Conservation (phyloP, 1,140 invertebrate species). For the Leucophenga varia region DNA sequence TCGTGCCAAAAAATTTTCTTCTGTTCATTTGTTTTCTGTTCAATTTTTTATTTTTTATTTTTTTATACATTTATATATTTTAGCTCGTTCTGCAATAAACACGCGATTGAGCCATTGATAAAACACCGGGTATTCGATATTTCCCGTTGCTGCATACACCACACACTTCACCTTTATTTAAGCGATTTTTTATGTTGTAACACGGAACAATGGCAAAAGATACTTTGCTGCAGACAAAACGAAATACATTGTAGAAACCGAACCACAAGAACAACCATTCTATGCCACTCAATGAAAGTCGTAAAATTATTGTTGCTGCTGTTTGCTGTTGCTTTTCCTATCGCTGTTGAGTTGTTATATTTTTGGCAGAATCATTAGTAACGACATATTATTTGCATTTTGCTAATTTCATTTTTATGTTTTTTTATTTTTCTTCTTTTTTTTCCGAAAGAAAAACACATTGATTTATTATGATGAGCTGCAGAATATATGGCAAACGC, state of each 20-base stretch:
- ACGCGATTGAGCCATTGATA: constrained; percentile 52
- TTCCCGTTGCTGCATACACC: constrained; percentile 25
- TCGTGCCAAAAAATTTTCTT: constrained; percentile 28
- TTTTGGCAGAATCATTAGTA: constrained; percentile 38
- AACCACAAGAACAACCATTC: too few species aligned
- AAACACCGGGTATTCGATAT: constrained; percentile 52
- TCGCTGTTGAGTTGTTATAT: constrained; percentile 15
- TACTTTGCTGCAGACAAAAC: too few species aligned
- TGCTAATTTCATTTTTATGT: constrained; percentile 27
- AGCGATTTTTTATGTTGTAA: too few species aligned
- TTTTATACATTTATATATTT: constrained; percentile 16
- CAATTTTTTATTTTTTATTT: constrained; percentile 1
- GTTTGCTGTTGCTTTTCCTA: too few species aligned
- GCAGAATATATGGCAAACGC: constrained; percentile 21
- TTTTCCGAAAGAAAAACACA: constrained; percentile 18
- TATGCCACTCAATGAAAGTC: too few species aligned
- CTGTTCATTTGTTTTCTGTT: constrained; percentile 16
- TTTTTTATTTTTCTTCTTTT: too few species aligned
- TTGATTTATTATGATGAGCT: constrained; percentile 35
- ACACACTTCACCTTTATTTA: neutral
- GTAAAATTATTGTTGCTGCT: too few species aligned
- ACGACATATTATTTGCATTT: constrained; percentile 48
- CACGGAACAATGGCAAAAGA: too few species aligned
- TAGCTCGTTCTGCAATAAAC: constrained; percentile 28
- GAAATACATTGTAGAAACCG: too few species aligned